Evolutionary conservation across 2,888 invertebrate species (phyloP).

Genomic region (Cacoxenus indagator): DNA sequence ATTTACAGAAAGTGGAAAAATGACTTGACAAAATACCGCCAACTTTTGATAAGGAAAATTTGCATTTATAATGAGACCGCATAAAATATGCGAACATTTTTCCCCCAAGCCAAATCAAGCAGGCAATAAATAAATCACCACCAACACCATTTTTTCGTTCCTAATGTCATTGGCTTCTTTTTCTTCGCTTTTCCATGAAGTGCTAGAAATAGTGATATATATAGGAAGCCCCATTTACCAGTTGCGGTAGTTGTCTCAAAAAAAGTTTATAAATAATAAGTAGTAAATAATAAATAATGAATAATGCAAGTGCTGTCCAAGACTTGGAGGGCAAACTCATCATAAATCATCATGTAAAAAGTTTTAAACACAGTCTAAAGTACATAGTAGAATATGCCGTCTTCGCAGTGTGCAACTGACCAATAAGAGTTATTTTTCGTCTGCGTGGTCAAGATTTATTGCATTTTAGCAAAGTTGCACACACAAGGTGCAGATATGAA

Average conservation of each 20-base stretch:
- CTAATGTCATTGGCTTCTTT: not conserved
- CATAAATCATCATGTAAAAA: not conserved
- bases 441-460: not conserved
- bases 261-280: not conserved
- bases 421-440: not conserved
- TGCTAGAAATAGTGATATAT: not conserved
- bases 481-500: not conserved
- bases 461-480: not conserved
- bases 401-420: not conserved
- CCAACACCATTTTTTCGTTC: not conserved
- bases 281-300: not conserved
- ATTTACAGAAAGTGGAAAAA: slow-evolving; percentile 1
- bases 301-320: not conserved
- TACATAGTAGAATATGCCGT: not conserved
- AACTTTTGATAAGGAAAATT: slow-evolving; percentile 10
- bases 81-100: slow-evolving; percentile 17
- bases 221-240: not conserved
- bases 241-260: not conserved
- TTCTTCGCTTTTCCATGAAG: not conserved
- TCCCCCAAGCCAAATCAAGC: slow-evolving; percentile 10
- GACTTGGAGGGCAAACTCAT: not conserved
- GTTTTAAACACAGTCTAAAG: not conserved
- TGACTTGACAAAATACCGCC: not conserved
- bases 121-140: slow-evolving; percentile 18
- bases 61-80: slow-evolving; percentile 16